A percentile compares a stretch with the other conserved stretches of the same genome.
Evolutionary conservation across 2,888 invertebrate species (phyloP).

Genomic region (Hemistola chrysoprasaria): DNA sequence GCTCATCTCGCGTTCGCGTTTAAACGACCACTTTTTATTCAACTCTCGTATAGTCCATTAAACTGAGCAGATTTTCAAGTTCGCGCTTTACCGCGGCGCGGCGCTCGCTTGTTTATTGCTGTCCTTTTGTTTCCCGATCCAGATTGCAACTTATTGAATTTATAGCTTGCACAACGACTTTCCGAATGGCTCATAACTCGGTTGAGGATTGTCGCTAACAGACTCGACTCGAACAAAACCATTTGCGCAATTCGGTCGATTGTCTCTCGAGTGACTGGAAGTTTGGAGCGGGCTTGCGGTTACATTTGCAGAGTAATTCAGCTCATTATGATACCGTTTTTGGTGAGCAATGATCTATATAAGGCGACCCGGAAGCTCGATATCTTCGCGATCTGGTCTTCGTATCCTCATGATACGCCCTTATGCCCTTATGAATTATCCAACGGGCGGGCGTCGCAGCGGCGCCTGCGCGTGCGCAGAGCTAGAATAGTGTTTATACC

Average conservation of each 20-base stretch:
- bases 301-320: slow-evolving; percentile 34
- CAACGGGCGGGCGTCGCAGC: slow-evolving; percentile 63
- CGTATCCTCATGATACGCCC: slow-evolving; percentile 37
- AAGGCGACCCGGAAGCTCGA: slow-evolving; percentile 56
- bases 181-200: slow-evolving; percentile 27
- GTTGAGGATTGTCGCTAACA: slow-evolving; percentile 28
- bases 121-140: slow-evolving; percentile 32
- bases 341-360: slow-evolving; percentile 36
- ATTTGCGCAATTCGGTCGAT: slow-evolving; percentile 33
- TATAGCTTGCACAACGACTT: slow-evolving; percentile 25
- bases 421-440: slow-evolving; percentile 75
- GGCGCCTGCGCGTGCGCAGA: slow-evolving; percentile 57
- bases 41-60: slow-evolving; percentile 60
- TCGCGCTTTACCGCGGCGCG: slow-evolving; percentile 37
- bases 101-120: slow-evolving; percentile 30
- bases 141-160: slow-evolving; percentile 13
- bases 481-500: slow-evolving; percentile 39
- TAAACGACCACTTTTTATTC: slow-evolving; percentile 67
- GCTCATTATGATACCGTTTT: slow-evolving; percentile 50
- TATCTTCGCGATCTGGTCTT: slow-evolving; percentile 33
- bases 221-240: slow-evolving; percentile 33
- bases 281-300: slow-evolving; percentile 13
- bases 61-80: slow-evolving; percentile 58
- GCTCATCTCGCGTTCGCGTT: slow-evolving; percentile 46
- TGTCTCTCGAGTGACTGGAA: neutral